phyloP scores from a whole-genome alignment of 2,113 vertebrate genomes.

The Brachyhypopomus gauderio region DNA sequence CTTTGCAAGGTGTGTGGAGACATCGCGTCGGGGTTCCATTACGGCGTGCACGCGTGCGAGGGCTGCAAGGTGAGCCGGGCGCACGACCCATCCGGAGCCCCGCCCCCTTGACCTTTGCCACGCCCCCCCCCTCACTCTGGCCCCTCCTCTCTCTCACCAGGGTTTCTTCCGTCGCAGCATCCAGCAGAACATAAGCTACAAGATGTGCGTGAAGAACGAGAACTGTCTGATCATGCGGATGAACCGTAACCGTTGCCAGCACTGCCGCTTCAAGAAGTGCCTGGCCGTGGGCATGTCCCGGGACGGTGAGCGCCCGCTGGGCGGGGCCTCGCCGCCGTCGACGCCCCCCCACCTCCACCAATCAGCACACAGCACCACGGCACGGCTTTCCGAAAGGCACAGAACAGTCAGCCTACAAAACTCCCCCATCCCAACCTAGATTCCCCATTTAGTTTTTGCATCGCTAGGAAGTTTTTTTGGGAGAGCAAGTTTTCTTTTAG shows the following conservation, averaged over 20 bases:
- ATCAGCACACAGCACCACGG: not conserved
- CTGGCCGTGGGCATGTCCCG: conserved; percentile 82
- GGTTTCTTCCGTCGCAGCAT: conserved; percentile 83
- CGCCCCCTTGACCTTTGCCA: too few relatives aligned
- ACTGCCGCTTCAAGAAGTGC: conserved; percentile 84
- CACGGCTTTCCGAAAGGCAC: not conserved
- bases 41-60: conserved; percentile 82
- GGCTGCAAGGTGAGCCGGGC: conserved; percentile 77
- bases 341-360: not conserved
- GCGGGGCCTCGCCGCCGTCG: not conserved
- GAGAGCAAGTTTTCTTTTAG: conserved; percentile 45
- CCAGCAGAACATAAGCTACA: conserved; percentile 83
- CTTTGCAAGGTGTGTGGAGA: conserved; percentile 83
- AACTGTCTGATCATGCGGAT: conserved; percentile 81
- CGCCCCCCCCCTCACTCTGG: not conserved
- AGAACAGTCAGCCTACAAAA: not conserved
- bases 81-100: too few relatives aligned
- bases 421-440: conserved; percentile 42
- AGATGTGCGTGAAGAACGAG: conserved; percentile 83
- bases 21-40: conserved; percentile 82
- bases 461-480: conserved; percentile 40
- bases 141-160: conserved; percentile 57
- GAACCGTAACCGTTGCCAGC: conserved; percentile 82
- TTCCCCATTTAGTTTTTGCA: conserved; percentile 46
- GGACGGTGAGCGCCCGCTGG: conserved; percentile 72